Evolutionary conservation across 64 coral and sea anemone genomes (phyloP), one percentile per base, ranked within the genome.

Genomic region (Stylophora pistillata): DNA sequence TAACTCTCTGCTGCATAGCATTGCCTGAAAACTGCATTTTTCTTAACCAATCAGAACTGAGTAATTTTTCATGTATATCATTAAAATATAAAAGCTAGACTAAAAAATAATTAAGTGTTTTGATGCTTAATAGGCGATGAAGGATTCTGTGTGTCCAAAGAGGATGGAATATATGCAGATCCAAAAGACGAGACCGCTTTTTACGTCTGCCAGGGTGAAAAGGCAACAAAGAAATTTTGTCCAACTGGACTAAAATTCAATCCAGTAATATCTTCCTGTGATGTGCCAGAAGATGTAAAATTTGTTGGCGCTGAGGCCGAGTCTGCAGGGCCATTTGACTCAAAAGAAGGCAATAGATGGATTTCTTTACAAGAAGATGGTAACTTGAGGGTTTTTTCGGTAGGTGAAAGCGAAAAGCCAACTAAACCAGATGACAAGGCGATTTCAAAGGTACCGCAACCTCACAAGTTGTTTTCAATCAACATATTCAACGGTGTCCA

Each of bases 131-230:
- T 56, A 74, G 82, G 33, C 15, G 73, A 92, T 54, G 82, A 55
- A 28, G 53, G 74, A 20, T 92, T 92, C 41, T 92, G 90, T 20
- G 74, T 74, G 21, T 58, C 70, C 15, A 92, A 92, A 47, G 75
- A 74, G 30, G 82, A 92, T 60, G 90, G 90, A 57, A 86, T 33
- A 21, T 92, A 92, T 33, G 90, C 74, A 3, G 90, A 92, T 74
- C 82, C 73, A 72, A 25, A 55, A 31, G 90, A 92, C 27, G 74
- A 76, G 59, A 78, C 64, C 11, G 90, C 90, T 9, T 92, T 76
- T 92, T 92, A 92, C 47, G 57, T 76, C 11, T 92, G 90, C 17
- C 26, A 77, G 16, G 65, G 75, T 27, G 73, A 85, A 37, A 77
- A 86, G n/a, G 13, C 82, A 70, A 76, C 47, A 60, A 92, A 92